phyloP scores from a whole-genome alignment of 2,113 vertebrate genomes.

The Halcyon senegalensis region DNA sequence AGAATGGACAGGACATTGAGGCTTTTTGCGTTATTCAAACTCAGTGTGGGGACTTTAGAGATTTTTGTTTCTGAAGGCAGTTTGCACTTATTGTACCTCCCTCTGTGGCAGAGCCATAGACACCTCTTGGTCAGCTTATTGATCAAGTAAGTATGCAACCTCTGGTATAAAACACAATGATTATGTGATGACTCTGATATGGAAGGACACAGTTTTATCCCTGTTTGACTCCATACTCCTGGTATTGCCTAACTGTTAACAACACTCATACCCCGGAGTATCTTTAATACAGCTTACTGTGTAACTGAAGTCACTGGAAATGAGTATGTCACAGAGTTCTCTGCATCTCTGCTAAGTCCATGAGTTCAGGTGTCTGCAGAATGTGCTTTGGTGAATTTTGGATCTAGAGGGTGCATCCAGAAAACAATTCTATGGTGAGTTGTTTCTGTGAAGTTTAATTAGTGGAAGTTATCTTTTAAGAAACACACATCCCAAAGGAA shows the following conservation, averaged over 20 bases:
- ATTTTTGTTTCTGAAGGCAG: neutral
- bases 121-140: neutral
- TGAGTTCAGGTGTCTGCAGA: neutral
- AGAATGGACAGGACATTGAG: neutral
- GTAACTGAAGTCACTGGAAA: neutral
- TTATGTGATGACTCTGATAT: neutral
- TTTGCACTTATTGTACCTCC: neutral
- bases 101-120: neutral
- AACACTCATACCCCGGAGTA: neutral
- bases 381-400: neutral
- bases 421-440: neutral
- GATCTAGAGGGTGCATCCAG: neutral
- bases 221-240: neutral
- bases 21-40: neutral
- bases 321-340: neutral
- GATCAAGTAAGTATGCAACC: neutral
- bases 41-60: neutral
- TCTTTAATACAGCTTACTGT: neutral
- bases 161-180: neutral
- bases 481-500: neutral
- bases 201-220: neutral
- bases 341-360: neutral
- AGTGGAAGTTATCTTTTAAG: neutral
- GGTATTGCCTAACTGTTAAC: neutral
- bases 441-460: neutral